Evolutionary conservation across 2,113 vertebrate genomes (phyloP).

Genomic region (Aldabrachelys gigantea): DNA sequence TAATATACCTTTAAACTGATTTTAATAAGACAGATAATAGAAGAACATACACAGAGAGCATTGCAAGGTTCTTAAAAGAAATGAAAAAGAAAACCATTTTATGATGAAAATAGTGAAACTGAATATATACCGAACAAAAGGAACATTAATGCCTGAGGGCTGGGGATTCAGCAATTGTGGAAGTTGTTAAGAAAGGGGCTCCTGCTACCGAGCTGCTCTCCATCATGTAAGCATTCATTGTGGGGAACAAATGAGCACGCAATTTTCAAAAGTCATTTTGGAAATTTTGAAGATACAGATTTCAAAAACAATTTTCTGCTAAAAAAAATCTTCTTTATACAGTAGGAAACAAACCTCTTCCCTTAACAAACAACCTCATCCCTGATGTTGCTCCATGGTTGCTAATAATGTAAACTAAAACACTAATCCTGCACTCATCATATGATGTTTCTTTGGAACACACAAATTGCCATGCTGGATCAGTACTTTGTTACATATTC

Average conservation of each 20-base stretch:
- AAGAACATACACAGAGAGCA: background rate
- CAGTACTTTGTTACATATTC: background rate
- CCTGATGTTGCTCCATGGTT: too few relatives aligned
- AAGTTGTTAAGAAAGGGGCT: too few relatives aligned
- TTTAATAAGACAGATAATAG: background rate
- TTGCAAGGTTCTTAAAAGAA: background rate
- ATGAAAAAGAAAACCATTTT: background rate
- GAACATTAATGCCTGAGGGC: background rate
- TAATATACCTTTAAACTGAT: background rate
- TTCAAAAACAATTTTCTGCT: background rate
- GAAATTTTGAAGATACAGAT: background rate
- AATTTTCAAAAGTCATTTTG: background rate
- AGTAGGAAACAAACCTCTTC: background rate
- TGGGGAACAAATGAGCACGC: accelerated
- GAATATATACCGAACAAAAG: background rate
- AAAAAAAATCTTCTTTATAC: background rate
- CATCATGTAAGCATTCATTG: too few relatives aligned
- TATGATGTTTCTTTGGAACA: background rate
- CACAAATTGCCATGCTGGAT: background rate
- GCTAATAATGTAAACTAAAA: too few relatives aligned
- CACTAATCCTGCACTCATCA: background rate
- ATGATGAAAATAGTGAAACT: background rate
- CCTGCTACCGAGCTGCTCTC: too few relatives aligned
- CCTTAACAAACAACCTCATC: background rate
- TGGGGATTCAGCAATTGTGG: too few relatives aligned